Percentiles rank a stretch among this genome's conserved stretches.
Evolutionary conservation across 2,888 invertebrate species (phyloP).

Genomic region (Mesorhabditis belari): DNA sequence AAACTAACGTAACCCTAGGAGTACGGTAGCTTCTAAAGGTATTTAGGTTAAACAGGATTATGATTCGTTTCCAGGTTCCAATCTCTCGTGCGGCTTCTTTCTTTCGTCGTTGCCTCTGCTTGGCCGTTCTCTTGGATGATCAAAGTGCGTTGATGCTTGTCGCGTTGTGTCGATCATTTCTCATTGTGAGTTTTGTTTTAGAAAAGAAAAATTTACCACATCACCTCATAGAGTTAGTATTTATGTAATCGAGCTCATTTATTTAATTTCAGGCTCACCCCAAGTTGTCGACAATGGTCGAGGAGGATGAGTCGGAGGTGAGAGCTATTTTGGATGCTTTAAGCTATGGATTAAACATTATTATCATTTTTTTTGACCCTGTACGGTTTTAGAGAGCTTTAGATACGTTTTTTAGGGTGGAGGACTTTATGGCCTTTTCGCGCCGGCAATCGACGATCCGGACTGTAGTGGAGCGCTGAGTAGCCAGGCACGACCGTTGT

Average conservation of each 20-base stretch:
- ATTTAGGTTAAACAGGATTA: not conserved
- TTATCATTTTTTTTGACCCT: too few relatives aligned
- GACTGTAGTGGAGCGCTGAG: slow-evolving; percentile 41
- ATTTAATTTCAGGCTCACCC: slow-evolving; percentile 37
- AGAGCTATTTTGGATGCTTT: too few relatives aligned
- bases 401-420: too few relatives aligned
- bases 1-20: not conserved
- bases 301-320: slow-evolving; percentile 35
- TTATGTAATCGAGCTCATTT: too few relatives aligned
- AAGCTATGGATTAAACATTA: too few relatives aligned
- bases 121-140: slow-evolving; percentile 37
- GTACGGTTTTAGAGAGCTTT: too few relatives aligned
- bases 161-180: slow-evolving; percentile 13
- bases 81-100: slow-evolving; percentile 45
- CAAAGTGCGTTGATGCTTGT: slow-evolving; percentile 31
- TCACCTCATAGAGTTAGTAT: too few relatives aligned
- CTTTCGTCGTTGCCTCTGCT: slow-evolving; percentile 38
- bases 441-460: slow-evolving; percentile 44
- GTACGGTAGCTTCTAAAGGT: not conserved
- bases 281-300: slow-evolving; percentile 33
- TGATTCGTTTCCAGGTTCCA: slow-evolving; percentile 23
- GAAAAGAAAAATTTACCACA: not conserved
- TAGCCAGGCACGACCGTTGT: slow-evolving; percentile 31
- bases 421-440: slow-evolving; percentile 33
- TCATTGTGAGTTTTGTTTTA: slow-evolving; percentile 17